These are phyloP conservation scores for Diplosoma virens DNA, from an alignment of 23 tunicate species.

Conservation along the genomic window DNA sequence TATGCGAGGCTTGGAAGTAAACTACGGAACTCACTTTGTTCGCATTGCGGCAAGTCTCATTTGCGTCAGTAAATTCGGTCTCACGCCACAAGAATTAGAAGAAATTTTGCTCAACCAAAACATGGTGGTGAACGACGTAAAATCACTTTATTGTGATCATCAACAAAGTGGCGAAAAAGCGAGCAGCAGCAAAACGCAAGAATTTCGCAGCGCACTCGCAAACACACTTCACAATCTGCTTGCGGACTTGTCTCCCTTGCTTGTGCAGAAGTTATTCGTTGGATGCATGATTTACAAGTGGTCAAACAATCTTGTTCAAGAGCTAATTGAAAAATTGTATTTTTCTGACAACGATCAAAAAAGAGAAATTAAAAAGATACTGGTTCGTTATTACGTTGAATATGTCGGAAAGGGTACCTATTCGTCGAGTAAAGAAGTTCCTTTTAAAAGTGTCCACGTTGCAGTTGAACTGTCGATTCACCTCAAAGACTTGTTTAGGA, in stretches of 20 bases:
- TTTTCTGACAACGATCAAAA: not conserved
- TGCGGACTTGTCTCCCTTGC: constrained; percentile 20
- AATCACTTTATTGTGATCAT: not conserved
- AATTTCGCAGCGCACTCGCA: not conserved
- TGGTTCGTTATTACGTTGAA: constrained; percentile 14
- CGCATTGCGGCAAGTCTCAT: constrained; percentile 19
- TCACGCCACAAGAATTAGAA: constrained; percentile 31
- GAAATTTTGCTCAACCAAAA: constrained; percentile 11
- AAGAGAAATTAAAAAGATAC: not conserved
- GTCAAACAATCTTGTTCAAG: constrained; percentile 19
- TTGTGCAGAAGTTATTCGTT: not conserved
- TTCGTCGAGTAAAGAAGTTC: constrained; percentile 8
- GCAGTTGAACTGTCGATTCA: constrained; percentile 9
- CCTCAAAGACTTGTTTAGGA: not conserved
- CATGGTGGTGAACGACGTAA: constrained; percentile 1
- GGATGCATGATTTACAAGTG: constrained; percentile 34
- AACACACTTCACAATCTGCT: constrained; percentile 6
- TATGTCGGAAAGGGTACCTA: constrained; percentile 16
- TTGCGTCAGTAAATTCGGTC: constrained; percentile 12
- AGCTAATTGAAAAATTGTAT: constrained; percentile 5
- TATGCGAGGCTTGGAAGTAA: constrained; percentile 1
- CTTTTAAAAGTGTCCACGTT: constrained; percentile 33
- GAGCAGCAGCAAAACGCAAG: not conserved
- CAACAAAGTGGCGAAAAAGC: not conserved
- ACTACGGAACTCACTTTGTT: constrained; percentile 29